Evolutionary conservation across 2,113 vertebrate species (phyloP).

Genomic region (Bagarius yarrelli): DNA sequence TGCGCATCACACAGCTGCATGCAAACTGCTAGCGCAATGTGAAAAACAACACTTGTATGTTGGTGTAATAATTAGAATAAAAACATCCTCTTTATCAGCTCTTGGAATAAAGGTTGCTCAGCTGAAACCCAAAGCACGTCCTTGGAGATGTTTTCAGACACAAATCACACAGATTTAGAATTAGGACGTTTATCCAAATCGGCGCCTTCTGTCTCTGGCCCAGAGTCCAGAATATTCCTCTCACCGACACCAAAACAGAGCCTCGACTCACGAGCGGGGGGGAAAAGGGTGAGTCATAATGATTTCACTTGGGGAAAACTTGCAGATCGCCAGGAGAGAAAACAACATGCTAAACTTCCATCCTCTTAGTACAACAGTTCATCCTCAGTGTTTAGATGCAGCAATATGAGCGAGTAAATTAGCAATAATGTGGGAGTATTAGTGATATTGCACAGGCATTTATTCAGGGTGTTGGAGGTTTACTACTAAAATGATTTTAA

Average conservation of each 20-base stretch:
- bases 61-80: not conserved
- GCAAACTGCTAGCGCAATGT: not conserved
- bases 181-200: not conserved
- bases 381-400: not conserved
- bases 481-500: too few species aligned
- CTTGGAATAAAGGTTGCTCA: not conserved
- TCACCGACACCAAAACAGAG: constrained; percentile 3
- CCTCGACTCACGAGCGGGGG: constrained; percentile 1
- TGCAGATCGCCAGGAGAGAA: not conserved
- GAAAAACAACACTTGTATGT: constrained; percentile 5
- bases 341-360: not conserved
- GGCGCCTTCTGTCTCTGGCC: constrained; percentile 5
- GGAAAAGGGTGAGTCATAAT: constrained; percentile 27
- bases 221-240: constrained; percentile 31
- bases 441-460: not conserved
- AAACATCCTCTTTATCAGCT: not conserved
- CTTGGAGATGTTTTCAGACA: constrained; percentile 15
- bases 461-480: too few species aligned
- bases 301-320: not conserved
- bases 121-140: not conserved
- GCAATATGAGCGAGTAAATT: not conserved
- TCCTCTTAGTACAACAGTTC: too few species aligned
- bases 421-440: not conserved
- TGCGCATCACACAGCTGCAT: not conserved
- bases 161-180: not conserved